Percentiles rank a stretch among this genome's conserved stretches.
These are phyloP conservation scores for Drosophila pullipes DNA, from an alignment of 2,888 invertebrate genomes.

Conservation along the genomic window DNA sequence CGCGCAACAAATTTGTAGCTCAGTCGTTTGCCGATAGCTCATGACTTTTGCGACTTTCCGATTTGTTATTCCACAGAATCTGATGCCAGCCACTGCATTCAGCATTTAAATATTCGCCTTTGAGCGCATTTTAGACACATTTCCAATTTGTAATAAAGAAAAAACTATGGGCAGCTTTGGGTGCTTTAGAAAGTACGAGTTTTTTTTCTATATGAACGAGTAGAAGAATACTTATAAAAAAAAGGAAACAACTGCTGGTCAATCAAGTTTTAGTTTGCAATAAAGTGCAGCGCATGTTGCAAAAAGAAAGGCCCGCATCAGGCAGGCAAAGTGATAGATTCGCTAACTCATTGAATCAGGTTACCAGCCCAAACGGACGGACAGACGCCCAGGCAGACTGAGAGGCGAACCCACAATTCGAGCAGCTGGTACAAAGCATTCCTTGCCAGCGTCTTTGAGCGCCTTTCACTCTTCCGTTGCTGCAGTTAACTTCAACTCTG, in stretches of 20 bases:
- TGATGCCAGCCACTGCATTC: constrained; percentile 12
- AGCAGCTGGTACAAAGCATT: constrained; percentile 50
- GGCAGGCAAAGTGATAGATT: constrained; percentile 64
- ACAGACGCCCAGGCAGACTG: neutral
- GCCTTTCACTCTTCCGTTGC: constrained; percentile 61
- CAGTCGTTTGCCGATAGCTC: constrained; percentile 50
- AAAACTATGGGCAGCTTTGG: constrained; percentile 37
- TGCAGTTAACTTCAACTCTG: constrained; percentile 36
- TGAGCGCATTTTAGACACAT: constrained; percentile 59
- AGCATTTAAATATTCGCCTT: constrained; percentile 38
- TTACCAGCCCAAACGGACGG: constrained; percentile 58
- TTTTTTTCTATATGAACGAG: constrained; percentile 19
- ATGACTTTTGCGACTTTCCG: constrained; percentile 55
- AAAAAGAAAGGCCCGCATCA: constrained; percentile 60
- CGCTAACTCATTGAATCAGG: constrained; percentile 70
- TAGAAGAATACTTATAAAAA: constrained; percentile 27
- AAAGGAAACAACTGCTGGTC: constrained; percentile 49
- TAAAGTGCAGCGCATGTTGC: constrained; percentile 47
- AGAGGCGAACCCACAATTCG: constrained; percentile 39
- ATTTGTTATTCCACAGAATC: constrained; percentile 2
- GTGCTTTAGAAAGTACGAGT: constrained; percentile 63
- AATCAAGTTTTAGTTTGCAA: constrained; percentile 53
- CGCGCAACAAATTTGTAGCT: constrained; percentile 44
- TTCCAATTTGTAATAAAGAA: constrained; percentile 68
- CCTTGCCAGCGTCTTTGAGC: constrained; percentile 16